These are phyloP conservation scores for Macrotus californicus DNA, from an alignment of 2,113 vertebrate genomes.

Conservation along the genomic window DNA sequence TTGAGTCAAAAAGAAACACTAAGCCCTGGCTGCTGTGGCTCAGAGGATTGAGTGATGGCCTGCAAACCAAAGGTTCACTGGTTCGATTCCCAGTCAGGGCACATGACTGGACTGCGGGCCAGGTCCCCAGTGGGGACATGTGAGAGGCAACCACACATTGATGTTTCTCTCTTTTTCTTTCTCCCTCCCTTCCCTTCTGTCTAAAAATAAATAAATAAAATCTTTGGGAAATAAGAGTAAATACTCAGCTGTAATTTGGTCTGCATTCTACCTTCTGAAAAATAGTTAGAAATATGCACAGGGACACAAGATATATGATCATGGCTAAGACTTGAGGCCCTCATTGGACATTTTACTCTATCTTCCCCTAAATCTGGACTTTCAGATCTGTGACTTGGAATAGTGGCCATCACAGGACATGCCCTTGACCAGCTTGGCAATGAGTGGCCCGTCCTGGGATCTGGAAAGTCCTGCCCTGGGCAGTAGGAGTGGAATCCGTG, in stretches of 20 bases:
- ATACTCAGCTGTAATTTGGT: background rate
- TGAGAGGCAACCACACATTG: too few species aligned
- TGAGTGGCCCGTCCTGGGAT: rapidly evolving
- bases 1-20: background rate
- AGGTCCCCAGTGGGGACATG: too few species aligned
- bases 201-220: too few species aligned
- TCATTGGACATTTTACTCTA: background rate
- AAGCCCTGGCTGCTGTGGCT: too few species aligned
- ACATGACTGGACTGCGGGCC: too few species aligned
- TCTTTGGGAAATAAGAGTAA: background rate
- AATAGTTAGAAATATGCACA: background rate
- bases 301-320: background rate
- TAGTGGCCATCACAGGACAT: too few species aligned
- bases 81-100: too few species aligned
- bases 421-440: background rate
- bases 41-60: too few species aligned
- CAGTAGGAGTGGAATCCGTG: background rate
- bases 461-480: background rate
- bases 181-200: too few species aligned
- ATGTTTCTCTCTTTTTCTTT: too few species aligned
- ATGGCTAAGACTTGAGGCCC: background rate
- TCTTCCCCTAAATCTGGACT: background rate
- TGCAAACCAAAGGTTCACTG: too few species aligned
- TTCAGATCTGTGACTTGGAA: background rate
- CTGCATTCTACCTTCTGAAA: background rate